phyloP scores from a whole-genome alignment of 2,113 vertebrate species.

The Entosphenus tridentatus region DNA sequence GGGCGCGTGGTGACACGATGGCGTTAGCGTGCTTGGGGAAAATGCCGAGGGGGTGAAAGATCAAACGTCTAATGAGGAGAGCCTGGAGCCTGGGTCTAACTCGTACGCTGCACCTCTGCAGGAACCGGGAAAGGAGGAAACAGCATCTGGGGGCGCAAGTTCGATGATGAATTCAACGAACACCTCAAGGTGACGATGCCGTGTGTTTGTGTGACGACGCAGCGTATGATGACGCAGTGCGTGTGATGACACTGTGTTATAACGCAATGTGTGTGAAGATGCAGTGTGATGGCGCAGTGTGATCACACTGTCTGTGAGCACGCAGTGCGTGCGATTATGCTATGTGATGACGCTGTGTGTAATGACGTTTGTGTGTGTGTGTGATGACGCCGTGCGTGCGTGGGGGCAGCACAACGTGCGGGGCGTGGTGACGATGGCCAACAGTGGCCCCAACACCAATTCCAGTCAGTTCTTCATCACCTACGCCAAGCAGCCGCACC shows the following conservation, averaged over 20 bases:
- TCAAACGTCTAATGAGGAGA: too few species aligned
- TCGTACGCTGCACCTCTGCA: slow-evolving; percentile 15
- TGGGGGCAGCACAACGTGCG: slow-evolving; percentile 54
- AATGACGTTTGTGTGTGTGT: background rate
- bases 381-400: too few species aligned
- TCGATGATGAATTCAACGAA: slow-evolving; percentile 89
- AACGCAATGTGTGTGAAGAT: too few species aligned
- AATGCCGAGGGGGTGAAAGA: too few species aligned
- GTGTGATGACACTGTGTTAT: too few species aligned
- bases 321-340: background rate
- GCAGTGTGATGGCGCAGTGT: too few species aligned
- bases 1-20: too few species aligned
- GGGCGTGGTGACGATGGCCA: slow-evolving; percentile 91
- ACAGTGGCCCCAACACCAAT: slow-evolving; percentile 79
- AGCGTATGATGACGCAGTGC: too few species aligned
- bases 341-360: background rate
- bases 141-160: slow-evolving; percentile 87
- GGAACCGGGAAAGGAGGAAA: slow-evolving; percentile 83
- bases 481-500: slow-evolving; percentile 75
- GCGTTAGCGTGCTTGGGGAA: too few species aligned
- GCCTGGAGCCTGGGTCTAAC: too few species aligned
- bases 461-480: slow-evolving; percentile 89
- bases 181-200: slow-evolving; percentile 46
- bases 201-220: too few species aligned
- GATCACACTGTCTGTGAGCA: too few species aligned